These are phyloP conservation scores for Notoglanidium macrostoma DNA, from an alignment of 2,797 vertebrate species.

Conservation along the genomic window DNA sequence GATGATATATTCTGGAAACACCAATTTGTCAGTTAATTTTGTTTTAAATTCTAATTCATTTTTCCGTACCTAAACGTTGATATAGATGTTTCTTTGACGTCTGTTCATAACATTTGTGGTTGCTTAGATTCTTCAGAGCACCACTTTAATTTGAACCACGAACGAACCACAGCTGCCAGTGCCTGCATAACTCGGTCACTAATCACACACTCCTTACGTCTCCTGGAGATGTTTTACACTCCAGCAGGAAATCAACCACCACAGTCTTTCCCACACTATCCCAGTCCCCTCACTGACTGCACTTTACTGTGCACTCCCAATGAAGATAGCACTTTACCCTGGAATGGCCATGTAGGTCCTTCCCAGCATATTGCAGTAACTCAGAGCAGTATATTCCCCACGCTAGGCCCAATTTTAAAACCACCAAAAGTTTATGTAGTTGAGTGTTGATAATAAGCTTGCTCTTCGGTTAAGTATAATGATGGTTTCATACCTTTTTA, in stretches of 20 bases:
- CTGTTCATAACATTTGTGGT: conserved; percentile 4
- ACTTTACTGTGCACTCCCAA: conserved; percentile 43
- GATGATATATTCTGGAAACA: not conserved
- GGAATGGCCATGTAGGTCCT: conserved; percentile 8
- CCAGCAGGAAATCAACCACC: conserved; percentile 54
- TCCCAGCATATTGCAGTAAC: not conserved
- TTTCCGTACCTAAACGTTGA: conserved; percentile 6
- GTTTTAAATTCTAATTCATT: not conserved
- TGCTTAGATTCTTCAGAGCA: conserved; percentile 23
- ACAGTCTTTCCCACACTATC: conserved; percentile 50
- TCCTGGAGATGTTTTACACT: conserved; percentile 46
- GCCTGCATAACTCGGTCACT: conserved; percentile 47
- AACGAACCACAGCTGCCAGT: conserved; percentile 59
- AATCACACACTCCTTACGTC: conserved; percentile 40
- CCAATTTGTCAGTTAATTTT: not conserved
- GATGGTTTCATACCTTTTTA: not conserved
- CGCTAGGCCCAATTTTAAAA: not conserved
- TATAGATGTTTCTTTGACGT: conserved; percentile 13
- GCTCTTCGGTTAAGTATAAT: not conserved
- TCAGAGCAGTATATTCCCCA: conserved; percentile 6
- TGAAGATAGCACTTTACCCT: conserved; percentile 49
- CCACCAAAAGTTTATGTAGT: not conserved
- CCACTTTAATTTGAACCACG: conserved; percentile 61
- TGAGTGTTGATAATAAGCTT: not conserved
- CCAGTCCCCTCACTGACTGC: conserved; percentile 34